Evolutionary conservation across 2,113 vertebrate genomes (phyloP).

Genomic region (Rostratula benghalensis): DNA sequence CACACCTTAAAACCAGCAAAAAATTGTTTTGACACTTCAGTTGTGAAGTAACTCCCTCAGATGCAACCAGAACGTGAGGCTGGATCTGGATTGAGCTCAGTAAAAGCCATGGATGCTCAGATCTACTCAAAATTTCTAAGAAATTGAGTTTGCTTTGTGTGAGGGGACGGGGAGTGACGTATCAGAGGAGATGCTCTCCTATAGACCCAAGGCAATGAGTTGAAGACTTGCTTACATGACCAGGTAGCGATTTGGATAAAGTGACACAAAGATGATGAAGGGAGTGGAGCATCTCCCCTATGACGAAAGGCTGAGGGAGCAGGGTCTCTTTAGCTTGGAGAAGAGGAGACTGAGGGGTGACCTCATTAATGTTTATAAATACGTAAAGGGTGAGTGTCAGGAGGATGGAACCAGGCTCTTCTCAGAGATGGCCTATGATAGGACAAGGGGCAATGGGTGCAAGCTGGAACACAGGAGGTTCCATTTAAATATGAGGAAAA

Average conservation of each 20-base stretch:
- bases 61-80: neutral
- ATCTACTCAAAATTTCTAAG: neutral
- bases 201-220: neutral
- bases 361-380: too few species aligned
- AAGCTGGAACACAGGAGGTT: too few species aligned
- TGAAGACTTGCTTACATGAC: neutral
- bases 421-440: too few species aligned
- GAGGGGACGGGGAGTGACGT: neutral
- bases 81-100: neutral
- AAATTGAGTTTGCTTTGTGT: neutral
- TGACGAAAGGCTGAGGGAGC: too few species aligned
- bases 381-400: too few species aligned
- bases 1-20: neutral
- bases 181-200: neutral
- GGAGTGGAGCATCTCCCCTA: too few species aligned
- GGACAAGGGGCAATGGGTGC: too few species aligned
- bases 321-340: too few species aligned
- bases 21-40: neutral
- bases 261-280: too few species aligned
- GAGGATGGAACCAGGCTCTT: too few species aligned
- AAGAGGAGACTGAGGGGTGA: too few species aligned
- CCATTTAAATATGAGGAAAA: too few species aligned
- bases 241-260: neutral
- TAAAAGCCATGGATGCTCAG: neutral
- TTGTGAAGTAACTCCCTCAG: neutral